Conservation (phyloP, 2,113 vertebrate species). For the Aspidoscelis tigris region DNA sequence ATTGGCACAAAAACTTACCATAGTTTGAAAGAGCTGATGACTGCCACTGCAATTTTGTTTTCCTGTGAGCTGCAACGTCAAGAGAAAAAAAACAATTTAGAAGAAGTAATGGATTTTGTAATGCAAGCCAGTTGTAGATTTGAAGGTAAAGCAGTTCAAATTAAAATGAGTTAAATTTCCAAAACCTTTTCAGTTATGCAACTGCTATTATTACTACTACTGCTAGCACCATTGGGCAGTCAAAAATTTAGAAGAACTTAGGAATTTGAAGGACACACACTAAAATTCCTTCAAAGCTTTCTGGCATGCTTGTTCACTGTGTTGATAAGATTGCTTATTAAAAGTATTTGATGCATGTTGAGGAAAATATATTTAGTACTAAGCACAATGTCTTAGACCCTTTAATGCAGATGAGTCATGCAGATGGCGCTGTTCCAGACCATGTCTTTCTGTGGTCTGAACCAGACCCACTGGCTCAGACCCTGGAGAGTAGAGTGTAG, state of each 20-base stretch:
- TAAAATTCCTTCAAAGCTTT: too few species aligned
- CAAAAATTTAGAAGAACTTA: background rate
- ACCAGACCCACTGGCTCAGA: too few species aligned
- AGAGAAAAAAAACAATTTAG: background rate
- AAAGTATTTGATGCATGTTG: background rate
- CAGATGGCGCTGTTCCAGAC: too few species aligned
- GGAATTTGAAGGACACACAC: too few species aligned
- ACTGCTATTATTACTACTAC: background rate
- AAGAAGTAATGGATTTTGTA: background rate
- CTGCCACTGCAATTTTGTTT: slow-evolving; percentile 74
- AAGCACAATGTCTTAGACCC: background rate
- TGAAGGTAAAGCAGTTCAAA: background rate
- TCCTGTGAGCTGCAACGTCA: slow-evolving; percentile 69
- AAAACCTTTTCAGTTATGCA: background rate
- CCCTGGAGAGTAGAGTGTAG: too few species aligned
- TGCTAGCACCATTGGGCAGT: background rate
- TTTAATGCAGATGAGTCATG: too few species aligned
- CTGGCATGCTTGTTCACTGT: background rate
- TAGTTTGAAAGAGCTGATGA: slow-evolving; percentile 73
- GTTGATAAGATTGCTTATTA: background rate
- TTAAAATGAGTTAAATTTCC: background rate
- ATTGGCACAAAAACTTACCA: slow-evolving; percentile 67
- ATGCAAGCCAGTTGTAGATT: background rate
- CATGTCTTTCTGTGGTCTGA: too few species aligned
- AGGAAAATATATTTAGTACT: background rate